Base-by-base conservation (phyloP, 2,888 invertebrate species). In the Phalera bucephala region DNA sequence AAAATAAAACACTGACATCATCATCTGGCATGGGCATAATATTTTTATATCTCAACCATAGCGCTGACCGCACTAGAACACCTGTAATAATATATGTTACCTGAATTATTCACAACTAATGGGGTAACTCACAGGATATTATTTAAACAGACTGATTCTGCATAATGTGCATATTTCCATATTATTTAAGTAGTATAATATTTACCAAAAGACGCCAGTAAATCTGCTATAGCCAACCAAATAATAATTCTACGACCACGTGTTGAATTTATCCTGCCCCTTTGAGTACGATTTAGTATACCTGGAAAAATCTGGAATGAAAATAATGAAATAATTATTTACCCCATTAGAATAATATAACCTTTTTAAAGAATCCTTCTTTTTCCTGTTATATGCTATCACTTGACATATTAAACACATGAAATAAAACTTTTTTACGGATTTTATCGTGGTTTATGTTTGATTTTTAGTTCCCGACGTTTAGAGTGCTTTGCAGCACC, bases 191-290 rank as follows among this genome's bases (percentile, higher is more conserved):
- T 17, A 17, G 5, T 17, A 5, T 17, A 25, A 17, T 8, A 19
- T 2, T 80, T 87, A 95, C 95, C 95, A 66, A 94, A 72, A 27
- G 95, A 93, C 36, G 95, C 96, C 45, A 95, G 76, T 19, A 96
- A 89, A 84, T 96, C 96, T 22, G 95, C 94, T 28, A 94, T 81
- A 3, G 95, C 95, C 36, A 96, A 83, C 94, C 95, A 95, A 34
- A 94, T 87, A 41, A 95, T 94, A 43, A 95, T 95, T 55, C 91
- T 91, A 45, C 94, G 87, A 15, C 95, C 94, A 54, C 94, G 88
- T 9, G 90, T 89, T n/a, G 92, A 89, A 22, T 92, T 90, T 15
- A 91, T 91, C 45, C 19, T 29, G 7, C 92, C 82, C 46, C 91
- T 91, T 38, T 86, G 76, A 41, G 85, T 78, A 27, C 36, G 20